Base-by-base conservation (phyloP, 2,888 invertebrate genomes). In the Cephus rjabovi region DNA sequence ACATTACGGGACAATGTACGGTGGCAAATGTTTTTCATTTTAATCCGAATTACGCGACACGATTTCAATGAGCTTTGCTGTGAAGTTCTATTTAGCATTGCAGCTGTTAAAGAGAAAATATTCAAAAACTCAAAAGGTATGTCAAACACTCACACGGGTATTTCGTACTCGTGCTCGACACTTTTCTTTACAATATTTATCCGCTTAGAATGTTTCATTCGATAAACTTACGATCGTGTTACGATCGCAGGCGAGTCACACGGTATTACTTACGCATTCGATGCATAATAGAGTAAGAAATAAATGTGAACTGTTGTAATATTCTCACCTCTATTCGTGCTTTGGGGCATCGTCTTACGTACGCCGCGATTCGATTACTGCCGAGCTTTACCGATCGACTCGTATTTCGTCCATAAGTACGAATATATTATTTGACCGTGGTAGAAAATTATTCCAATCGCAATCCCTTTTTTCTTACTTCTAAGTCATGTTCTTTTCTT, bases 301-400 rank as follows among this genome's bases (percentile, higher is more conserved):
- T 81, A 75, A 82, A 81, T 81, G 81, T 83, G 80, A 78, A 79
- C 76, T 79, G 79, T 83, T 81, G 79, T 81, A 82, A 83, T 79
- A 79, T 81, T 82, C 79, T 81, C 79, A 80, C 81, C 80, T 81
- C 78, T 81, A 73, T 79, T 80, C 79, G 80, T 79, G 76, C 77
- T 33, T 76, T 23, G 69, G 69, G 76, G 75, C 33, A 76, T 56
- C 56, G 56, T 23, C 56, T 56, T 56, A 56, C 56, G 56, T 73
- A 77, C 73, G 78, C 73, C 35, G 75, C 75, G 74, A 78, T 74
- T 30, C 56, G 70, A 56, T 34, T 56, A 56, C 56, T 68, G 75
- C 71, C 34, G n/a, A 69, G 34, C 15, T 76, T 56, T 31, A 75
- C 71, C 69, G 30, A 81, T 73, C 75, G 77, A 34, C 56, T 56